Conservation (phyloP, 2,888 invertebrate genomes). For the Campoplex nolae region DNA sequence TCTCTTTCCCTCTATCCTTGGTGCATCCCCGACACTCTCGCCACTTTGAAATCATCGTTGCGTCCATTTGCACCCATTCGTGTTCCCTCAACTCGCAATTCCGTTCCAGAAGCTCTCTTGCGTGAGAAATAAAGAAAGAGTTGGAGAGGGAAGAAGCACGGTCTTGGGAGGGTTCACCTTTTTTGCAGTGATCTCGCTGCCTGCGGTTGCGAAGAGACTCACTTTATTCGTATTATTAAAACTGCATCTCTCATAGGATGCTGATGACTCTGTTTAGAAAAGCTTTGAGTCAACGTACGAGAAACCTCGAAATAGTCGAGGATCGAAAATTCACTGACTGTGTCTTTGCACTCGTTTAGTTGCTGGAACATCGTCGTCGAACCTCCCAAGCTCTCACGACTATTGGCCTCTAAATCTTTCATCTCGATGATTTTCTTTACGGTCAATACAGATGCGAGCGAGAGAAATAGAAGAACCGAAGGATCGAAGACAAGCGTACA, state of each 20-base stretch:
- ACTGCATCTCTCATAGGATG: slow-evolving; percentile 61
- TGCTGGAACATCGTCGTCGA: background rate
- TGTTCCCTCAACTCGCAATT: slow-evolving; percentile 49
- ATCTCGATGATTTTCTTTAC: slow-evolving; percentile 16
- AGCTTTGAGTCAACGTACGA: too few species aligned
- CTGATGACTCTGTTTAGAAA: background rate
- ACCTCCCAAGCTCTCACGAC: background rate
- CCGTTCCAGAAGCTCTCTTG: slow-evolving; percentile 36
- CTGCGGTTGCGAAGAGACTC: too few species aligned
- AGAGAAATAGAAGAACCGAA: background rate
- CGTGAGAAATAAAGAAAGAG: background rate
- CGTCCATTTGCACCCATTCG: slow-evolving; percentile 49
- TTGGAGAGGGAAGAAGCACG: background rate
- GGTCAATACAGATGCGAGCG: background rate
- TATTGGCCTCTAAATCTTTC: slow-evolving; percentile 29
- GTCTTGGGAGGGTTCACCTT: slow-evolving; percentile 5
- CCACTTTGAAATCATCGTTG: slow-evolving; percentile 52
- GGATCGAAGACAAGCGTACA: slow-evolving; percentile 33
- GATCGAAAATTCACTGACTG: slow-evolving; percentile 34
- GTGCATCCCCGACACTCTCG: slow-evolving; percentile 36
- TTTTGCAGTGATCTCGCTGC: background rate
- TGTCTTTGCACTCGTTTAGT: background rate
- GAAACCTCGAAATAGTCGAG: background rate
- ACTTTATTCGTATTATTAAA: slow-evolving; percentile 72
- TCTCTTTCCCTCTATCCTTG: too few species aligned